phyloP scores from a whole-genome alignment of 1,140 invertebrate species.

The Patella vulgata region DNA sequence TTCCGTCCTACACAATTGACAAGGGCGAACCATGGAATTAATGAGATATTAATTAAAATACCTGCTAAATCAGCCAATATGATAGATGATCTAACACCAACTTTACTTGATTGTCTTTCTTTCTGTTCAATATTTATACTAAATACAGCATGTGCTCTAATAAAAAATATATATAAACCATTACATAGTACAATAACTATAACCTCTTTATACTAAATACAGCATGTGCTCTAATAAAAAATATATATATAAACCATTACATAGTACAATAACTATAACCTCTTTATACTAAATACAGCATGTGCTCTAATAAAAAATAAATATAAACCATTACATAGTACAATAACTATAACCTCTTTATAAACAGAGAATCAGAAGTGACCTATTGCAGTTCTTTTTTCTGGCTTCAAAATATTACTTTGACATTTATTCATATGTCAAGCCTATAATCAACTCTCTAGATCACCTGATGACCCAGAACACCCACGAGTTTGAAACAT shows the following conservation, averaged over 20 bases:
- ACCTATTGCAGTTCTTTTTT: no score
- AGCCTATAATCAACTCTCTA: no score
- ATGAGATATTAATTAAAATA: slow-evolving; percentile 10
- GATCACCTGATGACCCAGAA: no score
- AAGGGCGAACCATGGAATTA: no score
- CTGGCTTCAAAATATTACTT: no score
- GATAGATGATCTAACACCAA: slow-evolving; percentile 54
- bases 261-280: neutral
- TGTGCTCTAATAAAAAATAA: slow-evolving; percentile 44
- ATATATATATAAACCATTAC: neutral
- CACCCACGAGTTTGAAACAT: no score
- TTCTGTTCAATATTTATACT: slow-evolving; percentile 57
- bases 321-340: neutral
- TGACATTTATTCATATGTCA: no score
- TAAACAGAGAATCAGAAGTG: no score
- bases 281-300: slow-evolving; percentile 51
- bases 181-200: neutral
- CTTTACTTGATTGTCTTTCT: slow-evolving; percentile 57
- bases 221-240: slow-evolving; percentile 48
- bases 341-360: neutral
- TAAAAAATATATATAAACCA: slow-evolving; percentile 10
- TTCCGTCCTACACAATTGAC: no score
- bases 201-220: slow-evolving; percentile 38
- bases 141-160: slow-evolving; percentile 55
- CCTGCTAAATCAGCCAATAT: slow-evolving; percentile 55